phyloP scores from a whole-genome alignment of 1,140 invertebrate genomes.

The Dinothrombium tinctorium region DNA sequence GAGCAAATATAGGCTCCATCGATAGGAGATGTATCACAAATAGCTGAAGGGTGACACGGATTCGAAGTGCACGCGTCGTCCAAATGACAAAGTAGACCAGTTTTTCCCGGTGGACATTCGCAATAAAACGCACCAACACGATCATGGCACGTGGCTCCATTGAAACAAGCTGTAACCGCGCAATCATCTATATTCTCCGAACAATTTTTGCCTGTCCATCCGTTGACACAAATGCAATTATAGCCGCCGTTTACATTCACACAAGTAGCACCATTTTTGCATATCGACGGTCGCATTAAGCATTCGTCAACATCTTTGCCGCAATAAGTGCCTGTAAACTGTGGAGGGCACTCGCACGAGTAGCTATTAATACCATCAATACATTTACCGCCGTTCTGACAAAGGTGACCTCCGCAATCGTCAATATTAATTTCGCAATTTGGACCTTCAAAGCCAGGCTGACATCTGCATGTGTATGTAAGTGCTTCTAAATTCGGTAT shows the following conservation, averaged over 20 bases:
- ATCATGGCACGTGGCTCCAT: constrained; percentile 87
- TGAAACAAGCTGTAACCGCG: constrained; percentile 63
- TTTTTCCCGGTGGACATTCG: constrained; percentile 80
- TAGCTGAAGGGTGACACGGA: constrained; percentile 75
- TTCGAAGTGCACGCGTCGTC: constrained; percentile 90
- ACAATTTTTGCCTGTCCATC: constrained; percentile 74
- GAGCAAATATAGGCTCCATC: constrained; percentile 82
- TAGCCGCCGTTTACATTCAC: constrained; percentile 69
- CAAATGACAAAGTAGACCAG: constrained; percentile 72
- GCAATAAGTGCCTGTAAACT: constrained; percentile 57
- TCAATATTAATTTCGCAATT: not conserved
- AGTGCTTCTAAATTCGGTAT: no score
- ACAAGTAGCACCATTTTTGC: constrained; percentile 65
- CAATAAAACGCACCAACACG: constrained; percentile 82
- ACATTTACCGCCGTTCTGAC: constrained; percentile 69
- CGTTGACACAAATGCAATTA: constrained; percentile 87
- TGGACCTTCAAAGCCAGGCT: no score
- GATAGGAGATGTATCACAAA: constrained; percentile 83
- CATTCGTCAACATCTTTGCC: constrained; percentile 14
- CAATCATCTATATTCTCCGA: constrained; percentile 84
- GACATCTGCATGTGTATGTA: no score
- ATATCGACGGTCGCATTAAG: not conserved
- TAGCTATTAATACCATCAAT: constrained; percentile 57
- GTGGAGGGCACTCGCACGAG: constrained; percentile 59
- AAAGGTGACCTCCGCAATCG: constrained; percentile 19